phyloP scores from a whole-genome alignment of 2,888 invertebrate species.

The Andrena bucephala region DNA sequence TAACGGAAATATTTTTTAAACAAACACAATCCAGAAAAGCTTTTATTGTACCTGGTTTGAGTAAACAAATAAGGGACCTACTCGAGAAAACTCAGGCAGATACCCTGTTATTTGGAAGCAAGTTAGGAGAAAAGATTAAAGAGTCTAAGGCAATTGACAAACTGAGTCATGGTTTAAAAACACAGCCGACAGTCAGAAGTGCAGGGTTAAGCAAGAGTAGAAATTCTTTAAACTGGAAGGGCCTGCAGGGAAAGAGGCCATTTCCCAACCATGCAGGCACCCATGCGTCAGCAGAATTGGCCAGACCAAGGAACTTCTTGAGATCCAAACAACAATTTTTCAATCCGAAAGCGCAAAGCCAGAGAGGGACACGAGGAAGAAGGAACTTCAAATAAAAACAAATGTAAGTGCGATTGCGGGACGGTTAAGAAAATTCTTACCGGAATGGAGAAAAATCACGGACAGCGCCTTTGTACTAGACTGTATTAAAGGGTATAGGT shows the following conservation, averaged over 20 bases:
- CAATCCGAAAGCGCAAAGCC: background rate
- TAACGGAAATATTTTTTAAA: background rate
- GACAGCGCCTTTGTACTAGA: background rate
- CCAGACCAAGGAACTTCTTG: background rate
- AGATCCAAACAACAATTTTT: background rate
- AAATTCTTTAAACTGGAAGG: background rate
- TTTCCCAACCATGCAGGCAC: background rate
- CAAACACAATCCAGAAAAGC: background rate
- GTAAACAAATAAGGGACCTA: background rate
- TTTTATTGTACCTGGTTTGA: background rate
- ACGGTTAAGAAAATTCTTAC: background rate
- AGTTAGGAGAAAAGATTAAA: constrained; percentile 2
- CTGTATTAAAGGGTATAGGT: background rate
- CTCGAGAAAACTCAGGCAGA: background rate
- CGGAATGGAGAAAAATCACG: constrained; percentile 4
- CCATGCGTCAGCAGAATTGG: background rate
- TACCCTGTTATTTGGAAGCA: constrained; percentile 7
- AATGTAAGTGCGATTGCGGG: constrained; percentile 1
- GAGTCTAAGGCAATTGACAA: constrained; percentile 9
- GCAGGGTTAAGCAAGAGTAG: background rate
- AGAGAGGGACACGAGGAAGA: background rate
- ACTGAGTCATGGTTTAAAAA: background rate
- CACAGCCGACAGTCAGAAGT: background rate
- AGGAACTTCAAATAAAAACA: background rate
- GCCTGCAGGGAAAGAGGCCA: background rate